Percentiles rank a stretch among this genome's conserved stretches.
These are phyloP conservation scores for Crossocerus cetratus DNA, from an alignment of 2,888 invertebrate species.

Conservation along the genomic window DNA sequence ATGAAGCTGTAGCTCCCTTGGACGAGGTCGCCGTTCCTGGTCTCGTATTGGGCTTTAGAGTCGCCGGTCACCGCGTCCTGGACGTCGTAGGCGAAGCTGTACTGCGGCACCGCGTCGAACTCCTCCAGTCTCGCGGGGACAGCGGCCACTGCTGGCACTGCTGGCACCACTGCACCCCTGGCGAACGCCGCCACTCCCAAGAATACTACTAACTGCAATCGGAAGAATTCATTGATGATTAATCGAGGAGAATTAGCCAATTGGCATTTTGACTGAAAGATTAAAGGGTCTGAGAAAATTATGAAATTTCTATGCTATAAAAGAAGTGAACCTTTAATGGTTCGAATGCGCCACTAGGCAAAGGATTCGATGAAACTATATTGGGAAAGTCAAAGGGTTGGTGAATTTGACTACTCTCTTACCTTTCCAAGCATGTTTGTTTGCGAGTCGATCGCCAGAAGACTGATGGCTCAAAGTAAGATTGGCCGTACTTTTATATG, in stretches of 20 bases:
- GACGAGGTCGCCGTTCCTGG: slow-evolving; percentile 69
- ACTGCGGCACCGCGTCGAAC: slow-evolving; percentile 67
- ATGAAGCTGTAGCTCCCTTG: slow-evolving; percentile 71
- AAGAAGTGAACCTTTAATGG: too few species aligned
- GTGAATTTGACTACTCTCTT: slow-evolving; percentile 35
- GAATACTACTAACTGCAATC: slow-evolving; percentile 70
- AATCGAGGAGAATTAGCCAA: too few species aligned
- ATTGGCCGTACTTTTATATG: slow-evolving; percentile 69
- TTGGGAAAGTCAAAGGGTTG: too few species aligned
- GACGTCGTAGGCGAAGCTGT: slow-evolving; percentile 71
- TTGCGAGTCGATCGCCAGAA: slow-evolving; percentile 63
- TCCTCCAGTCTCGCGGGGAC: slow-evolving; percentile 66
- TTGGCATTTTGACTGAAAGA: too few species aligned
- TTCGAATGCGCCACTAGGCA: too few species aligned
- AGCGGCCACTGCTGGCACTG: slow-evolving; percentile 48
- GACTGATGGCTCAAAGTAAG: slow-evolving; percentile 69
- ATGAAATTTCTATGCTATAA: too few species aligned
- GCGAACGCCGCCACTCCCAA: slow-evolving; percentile 75
- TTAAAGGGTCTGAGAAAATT: too few species aligned
- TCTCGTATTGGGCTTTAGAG: slow-evolving; percentile 71
- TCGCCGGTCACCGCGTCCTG: slow-evolving; percentile 70
- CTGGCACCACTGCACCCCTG: slow-evolving; percentile 75
- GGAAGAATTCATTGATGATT: too few species aligned
- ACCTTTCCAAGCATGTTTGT: slow-evolving; percentile 70
- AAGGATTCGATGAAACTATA: too few species aligned